Evolutionary conservation across 53 echinoderm and acorn worm genomes (phyloP), one percentile per base, ranked within the genome.

Genomic region (Holothuria leucospilota): DNA sequence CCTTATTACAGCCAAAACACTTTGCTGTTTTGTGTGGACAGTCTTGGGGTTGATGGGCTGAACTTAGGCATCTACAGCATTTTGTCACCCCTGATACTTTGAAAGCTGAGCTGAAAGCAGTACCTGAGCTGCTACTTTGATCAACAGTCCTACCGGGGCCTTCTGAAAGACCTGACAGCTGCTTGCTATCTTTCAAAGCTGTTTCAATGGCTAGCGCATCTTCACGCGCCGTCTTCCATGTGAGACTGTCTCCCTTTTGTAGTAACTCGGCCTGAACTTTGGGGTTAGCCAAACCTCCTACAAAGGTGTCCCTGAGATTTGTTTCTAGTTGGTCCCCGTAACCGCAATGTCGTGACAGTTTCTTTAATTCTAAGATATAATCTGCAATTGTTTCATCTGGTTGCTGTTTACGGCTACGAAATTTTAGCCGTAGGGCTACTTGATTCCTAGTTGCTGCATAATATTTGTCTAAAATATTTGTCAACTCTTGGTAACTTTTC

Each of bases 301-400:
- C 82, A 39, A 88, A 84, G 2, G 59, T 82, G 62, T 88, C 89
- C 56, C 89, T 40, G 4, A 88, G 63, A 58, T 91, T 91, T n/a
- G 38, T 62, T 30, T 91, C 91, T 71, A 91, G 34, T 28, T 42
- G 26, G 5, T 84, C 61, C 9, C 88, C 85, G 49, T 91, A 87
- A 6, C 83, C 84, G 62, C 91, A 91, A 26, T 87, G 84, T 23
- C 84, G 30, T 7, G 87, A 71, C 49, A 88, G 29, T 46, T 87
- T 87, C 67, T 91, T 87, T 52, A 91, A 34, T 68, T 84, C 88
- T 8, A 88, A 52, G 28, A 74, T 84, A 67, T 91, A 91, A 60
- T 84, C 84, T 15, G 84, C 78, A 16, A 87, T 30, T 3, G 40
- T 16, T 53, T 87, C 87, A 71, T 28, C 21, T 71, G 62, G 41